Percentiles rank a stretch among this genome's conserved stretches.
Conservation (phyloP, 2,113 vertebrate genomes). For the Ictalurus furcatus region DNA sequence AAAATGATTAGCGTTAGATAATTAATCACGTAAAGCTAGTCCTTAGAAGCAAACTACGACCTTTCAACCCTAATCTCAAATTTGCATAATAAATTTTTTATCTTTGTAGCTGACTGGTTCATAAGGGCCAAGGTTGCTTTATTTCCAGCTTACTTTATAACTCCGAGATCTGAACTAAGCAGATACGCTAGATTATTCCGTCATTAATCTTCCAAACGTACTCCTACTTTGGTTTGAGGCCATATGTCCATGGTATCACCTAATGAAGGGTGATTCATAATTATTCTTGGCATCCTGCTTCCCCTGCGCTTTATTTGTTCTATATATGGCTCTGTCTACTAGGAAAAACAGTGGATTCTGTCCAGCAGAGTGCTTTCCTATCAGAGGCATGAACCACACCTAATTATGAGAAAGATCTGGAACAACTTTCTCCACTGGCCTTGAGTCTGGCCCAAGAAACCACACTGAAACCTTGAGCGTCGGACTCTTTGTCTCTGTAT, state of each 20-base stretch:
- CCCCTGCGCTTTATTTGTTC: conserved; percentile 31
- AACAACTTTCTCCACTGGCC: conserved; percentile 28
- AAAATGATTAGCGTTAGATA: background rate
- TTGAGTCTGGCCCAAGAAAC: conserved; percentile 24
- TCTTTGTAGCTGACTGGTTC: background rate
- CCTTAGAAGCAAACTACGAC: background rate
- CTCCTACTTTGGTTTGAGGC: conserved; percentile 40
- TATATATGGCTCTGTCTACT: conserved; percentile 42
- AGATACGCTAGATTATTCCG: background rate
- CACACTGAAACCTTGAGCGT: conserved; percentile 28
- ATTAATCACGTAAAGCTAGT: background rate
- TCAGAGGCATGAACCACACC: conserved; percentile 62
- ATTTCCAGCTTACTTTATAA: background rate
- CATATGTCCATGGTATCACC: background rate
- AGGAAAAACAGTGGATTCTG: conserved; percentile 27
- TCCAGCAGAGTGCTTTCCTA: conserved; percentile 13
- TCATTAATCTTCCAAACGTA: conserved; percentile 17
- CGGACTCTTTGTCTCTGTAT: background rate
- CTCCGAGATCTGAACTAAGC: background rate
- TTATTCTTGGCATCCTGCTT: conserved; percentile 33
- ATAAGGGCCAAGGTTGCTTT: background rate
- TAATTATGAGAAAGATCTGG: conserved; percentile 48
- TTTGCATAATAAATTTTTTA: background rate
- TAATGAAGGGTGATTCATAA: conserved; percentile 27
- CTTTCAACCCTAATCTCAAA: background rate